Evolutionary conservation across 1,140 invertebrate genomes (phyloP).

Genomic region (Nephotettix cincticeps): DNA sequence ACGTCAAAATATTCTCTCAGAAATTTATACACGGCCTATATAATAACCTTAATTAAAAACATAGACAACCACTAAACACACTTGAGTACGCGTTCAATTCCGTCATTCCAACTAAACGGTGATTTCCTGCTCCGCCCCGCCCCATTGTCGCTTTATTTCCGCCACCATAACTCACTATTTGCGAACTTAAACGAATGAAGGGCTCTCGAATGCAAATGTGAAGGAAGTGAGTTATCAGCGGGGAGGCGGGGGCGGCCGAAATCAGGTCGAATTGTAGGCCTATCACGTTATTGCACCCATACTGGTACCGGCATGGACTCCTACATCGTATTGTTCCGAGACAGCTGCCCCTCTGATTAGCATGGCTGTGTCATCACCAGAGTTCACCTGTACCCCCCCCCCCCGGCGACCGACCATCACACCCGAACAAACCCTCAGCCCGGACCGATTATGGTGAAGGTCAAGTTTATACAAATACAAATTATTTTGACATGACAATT

Average conservation of each 20-base stretch:
- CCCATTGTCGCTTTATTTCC: neutral
- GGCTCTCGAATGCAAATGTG: constrained; percentile 4
- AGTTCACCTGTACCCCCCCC: no score
- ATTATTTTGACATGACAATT: no score
- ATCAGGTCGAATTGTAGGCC: constrained; percentile 6
- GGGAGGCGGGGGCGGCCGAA: neutral
- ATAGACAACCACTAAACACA: no score
- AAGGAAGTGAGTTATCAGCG: neutral
- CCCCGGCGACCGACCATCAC: no score
- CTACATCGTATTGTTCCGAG: neutral
- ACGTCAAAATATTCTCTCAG: no score
- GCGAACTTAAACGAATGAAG: neutral
- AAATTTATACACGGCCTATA: no score
- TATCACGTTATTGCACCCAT: neutral
- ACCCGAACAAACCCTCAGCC: no score
- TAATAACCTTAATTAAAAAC: no score
- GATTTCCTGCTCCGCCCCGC: neutral
- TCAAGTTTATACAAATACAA: no score
- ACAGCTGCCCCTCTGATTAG: neutral
- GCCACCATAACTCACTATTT: neutral
- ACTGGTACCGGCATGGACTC: constrained; percentile 11
- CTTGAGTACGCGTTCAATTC: no score
- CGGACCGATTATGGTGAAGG: no score
- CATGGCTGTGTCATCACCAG: neutral
- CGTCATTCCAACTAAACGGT: no score